Evolutionary conservation across 2,888 invertebrate genomes (phyloP), one percentile per base, ranked within the genome.

Genomic region (Pteria penguin): DNA sequence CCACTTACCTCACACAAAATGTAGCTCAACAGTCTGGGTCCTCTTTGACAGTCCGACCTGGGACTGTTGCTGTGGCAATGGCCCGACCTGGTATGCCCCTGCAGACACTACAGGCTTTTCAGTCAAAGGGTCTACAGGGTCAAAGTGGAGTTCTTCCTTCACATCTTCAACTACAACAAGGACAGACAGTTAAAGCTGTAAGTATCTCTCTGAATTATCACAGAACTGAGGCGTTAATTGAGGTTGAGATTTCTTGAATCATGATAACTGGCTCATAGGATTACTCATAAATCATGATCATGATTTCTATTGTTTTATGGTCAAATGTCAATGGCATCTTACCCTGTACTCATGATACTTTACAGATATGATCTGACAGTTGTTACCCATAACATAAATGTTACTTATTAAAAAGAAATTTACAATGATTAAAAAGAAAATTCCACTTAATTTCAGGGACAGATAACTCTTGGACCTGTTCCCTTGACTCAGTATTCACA

Each of bases 381-480:
- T n/a, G n/a, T n/a, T n/a, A n/a, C n/a, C n/a, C n/a, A n/a, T n/a
- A n/a, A n/a, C n/a, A n/a, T n/a, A n/a, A n/a, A n/a, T n/a, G n/a
- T n/a, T n/a, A n/a, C n/a, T n/a, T n/a, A n/a, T n/a, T n/a, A n/a
- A n/a, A n/a, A n/a, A n/a, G n/a, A n/a, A n/a, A n/a, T n/a, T n/a
- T n/a, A n/a, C n/a, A n/a, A n/a, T n/a, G n/a, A n/a, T n/a, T n/a
- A n/a, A n/a, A n/a, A n/a, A n/a, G n/a, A n/a, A 45, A 18, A 55
- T 55, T 55, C 4, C n/a, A 22, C 24, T 4, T 55, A 1, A 60
- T 66, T 61, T 22, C 74, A 75, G 63, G 75, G 75, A 24, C 75
- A 69, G 26, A 69, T 75, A 26, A 57, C 75, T 57, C 26, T 75
- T 14, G 72, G 72, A 54, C 65, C 67, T 24, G 63, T 77, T n/a